Base-by-base conservation (phyloP, 2,113 vertebrate species). In the Cyrtonyx montezumae region DNA sequence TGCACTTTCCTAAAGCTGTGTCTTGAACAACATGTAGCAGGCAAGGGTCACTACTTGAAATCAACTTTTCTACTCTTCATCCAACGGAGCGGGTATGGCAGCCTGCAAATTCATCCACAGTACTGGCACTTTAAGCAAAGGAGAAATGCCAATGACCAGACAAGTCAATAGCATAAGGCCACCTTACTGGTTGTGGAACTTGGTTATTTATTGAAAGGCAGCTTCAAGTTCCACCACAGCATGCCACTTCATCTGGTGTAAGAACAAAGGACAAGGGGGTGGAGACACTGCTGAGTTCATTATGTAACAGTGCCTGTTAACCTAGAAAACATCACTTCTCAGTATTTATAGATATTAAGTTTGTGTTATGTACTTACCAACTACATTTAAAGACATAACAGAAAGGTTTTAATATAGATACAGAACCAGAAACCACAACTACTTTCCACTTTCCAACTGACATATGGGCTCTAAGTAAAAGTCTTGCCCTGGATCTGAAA, bases 321-420 rank as follows among this genome's bases (percentile, higher is more conserved):
- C 20, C 12, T 34, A 25, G 16, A 42, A 28, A 6, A 87, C 21
- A 53, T 28, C 3, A 4, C 5, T 13, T 43, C 70, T 46, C 34
- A 77, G 0, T 19, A 74, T 2, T 34, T 36, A 8, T 5, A 76
- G 14, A 18, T 26, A 16, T 48, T 66, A 22, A 32, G 45, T 46
- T 26, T 7, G 6, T 7, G 11, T 63, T 25, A 32, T 0, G 1
- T 20, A 8, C 49, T 78, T 34, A 12, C 40, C 56, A 48, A 37
- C 34, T 56, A 62, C 28, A 19, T 48, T 48, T 17, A 18, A 32
- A 18, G 28, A 51, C 5, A 15, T 40, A 45, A 55, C 13, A 30
- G 12, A 43, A 4, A 8, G 42, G 16, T 25, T 56, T 25, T 1
- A 2, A 7, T 43, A 66, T 4, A 69, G 14, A 63, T 4, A 40